A percentile compares a stretch with the other conserved stretches of the same genome.
Conservation (phyloP, 2,113 vertebrate genomes). For the Hystrix cristata region DNA sequence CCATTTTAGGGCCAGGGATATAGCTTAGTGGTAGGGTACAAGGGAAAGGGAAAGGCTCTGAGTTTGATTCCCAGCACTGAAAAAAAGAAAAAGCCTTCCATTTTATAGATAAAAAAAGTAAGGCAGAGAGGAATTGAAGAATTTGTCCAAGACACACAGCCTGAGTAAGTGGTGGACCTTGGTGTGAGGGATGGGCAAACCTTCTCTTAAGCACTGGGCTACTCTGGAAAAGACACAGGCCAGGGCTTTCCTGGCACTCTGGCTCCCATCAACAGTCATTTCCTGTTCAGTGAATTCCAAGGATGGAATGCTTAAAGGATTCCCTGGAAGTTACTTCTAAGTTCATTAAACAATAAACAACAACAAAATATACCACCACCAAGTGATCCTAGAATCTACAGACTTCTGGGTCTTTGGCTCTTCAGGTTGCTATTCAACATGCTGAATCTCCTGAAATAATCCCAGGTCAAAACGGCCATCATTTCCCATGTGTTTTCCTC, state of each 20-base stretch:
- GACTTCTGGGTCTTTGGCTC: background rate
- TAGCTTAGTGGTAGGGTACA: background rate
- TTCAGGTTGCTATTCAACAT: background rate
- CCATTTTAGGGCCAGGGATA: background rate
- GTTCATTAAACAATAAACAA: conserved; percentile 51
- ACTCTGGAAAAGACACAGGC: background rate
- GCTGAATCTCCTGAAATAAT: background rate
- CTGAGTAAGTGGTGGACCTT: background rate
- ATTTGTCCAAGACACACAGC: conserved; percentile 1
- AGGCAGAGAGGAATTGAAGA: conserved; percentile 15
- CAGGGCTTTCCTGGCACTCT: background rate
- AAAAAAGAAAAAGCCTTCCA: background rate
- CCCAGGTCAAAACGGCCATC: background rate
- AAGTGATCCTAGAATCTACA: conserved; percentile 25
- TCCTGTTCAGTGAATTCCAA: conserved; percentile 5
- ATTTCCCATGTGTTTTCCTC: background rate
- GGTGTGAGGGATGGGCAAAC: background rate
- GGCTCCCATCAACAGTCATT: background rate
- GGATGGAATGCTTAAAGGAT: conserved; percentile 23
- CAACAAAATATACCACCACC: background rate
- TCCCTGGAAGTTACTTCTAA: conserved; percentile 39
- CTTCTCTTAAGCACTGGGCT: background rate
- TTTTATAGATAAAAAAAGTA: conserved; percentile 28
- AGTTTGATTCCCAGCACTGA: background rate
- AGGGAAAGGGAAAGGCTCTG: background rate